Evolutionary conservation across 2,797 vertebrate genomes (phyloP).

Genomic region (Bryconaethiops microstoma): DNA sequence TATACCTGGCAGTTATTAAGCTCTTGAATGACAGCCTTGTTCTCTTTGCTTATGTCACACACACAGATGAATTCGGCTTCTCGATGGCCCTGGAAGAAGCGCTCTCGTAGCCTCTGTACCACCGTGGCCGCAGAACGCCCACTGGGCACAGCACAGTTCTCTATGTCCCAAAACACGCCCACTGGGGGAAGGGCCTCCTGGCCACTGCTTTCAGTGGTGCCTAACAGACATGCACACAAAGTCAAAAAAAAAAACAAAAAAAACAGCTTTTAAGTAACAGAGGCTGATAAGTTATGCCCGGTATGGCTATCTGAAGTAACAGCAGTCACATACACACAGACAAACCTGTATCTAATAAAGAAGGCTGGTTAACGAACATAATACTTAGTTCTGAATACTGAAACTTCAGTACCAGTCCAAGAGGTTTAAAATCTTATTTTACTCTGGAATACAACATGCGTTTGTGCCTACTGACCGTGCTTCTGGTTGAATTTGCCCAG

Average conservation of each 20-base stretch:
- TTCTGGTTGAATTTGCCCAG: constrained; percentile 84
- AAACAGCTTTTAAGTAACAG: background rate
- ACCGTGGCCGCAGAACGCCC: constrained; percentile 92
- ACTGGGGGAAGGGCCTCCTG: constrained; percentile 93
- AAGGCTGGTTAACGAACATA: background rate
- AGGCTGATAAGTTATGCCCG: background rate
- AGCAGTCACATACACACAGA: constrained; percentile 5
- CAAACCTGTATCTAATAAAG: background rate
- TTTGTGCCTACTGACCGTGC: constrained; percentile 74
- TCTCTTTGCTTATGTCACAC: constrained; percentile 98
- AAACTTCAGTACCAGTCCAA: background rate
- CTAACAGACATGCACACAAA: constrained; percentile 64
- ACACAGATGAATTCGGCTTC: constrained; percentile 99
- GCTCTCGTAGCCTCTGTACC: constrained; percentile 91
- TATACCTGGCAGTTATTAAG: constrained; percentile 98
- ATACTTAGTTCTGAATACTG: too few relatives aligned
- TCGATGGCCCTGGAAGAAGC: constrained; percentile 94
- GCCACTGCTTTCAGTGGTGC: constrained; percentile 82
- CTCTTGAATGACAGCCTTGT: constrained; percentile 97
- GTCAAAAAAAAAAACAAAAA: background rate
- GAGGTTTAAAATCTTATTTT: background rate
- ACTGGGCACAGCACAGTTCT: constrained; percentile 94
- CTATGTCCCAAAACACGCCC: constrained; percentile 99
- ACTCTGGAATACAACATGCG: background rate
- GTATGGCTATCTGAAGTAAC: background rate